Evolutionary conservation across 2,113 vertebrate species (phyloP).

Genomic region (Embiotoca jacksoni): DNA sequence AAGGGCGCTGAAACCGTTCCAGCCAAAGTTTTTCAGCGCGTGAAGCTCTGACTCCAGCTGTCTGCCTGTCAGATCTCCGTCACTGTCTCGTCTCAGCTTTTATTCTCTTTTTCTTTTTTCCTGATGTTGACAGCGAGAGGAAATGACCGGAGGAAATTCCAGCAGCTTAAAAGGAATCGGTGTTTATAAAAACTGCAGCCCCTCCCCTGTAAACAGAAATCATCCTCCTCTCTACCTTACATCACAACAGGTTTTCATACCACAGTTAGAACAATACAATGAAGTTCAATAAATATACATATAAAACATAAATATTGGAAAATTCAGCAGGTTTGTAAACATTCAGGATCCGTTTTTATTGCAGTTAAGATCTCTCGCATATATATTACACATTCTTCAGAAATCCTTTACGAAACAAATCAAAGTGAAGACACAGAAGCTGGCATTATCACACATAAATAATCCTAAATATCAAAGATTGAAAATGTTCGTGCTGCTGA

Average conservation of each 20-base stretch:
- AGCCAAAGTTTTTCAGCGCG: background rate
- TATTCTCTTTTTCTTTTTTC: slow-evolving; percentile 8
- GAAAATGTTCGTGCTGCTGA: background rate
- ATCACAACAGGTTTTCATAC: no score
- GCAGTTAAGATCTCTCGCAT: background rate
- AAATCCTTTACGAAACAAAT: slow-evolving; percentile 1
- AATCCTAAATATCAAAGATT: background rate
- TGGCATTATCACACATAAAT: background rate
- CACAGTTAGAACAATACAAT: background rate
- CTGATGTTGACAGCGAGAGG: slow-evolving; percentile 48
- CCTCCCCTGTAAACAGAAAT: slow-evolving; percentile 30
- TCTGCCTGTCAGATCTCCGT: no score
- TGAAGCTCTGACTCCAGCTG: background rate
- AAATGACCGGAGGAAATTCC: slow-evolving; percentile 73
- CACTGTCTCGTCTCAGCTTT: background rate
- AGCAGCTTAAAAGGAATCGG: slow-evolving; percentile 30
- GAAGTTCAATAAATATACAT: background rate
- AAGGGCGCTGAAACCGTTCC: background rate
- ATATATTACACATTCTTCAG: no score
- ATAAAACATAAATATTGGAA: background rate
- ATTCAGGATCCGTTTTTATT: slow-evolving; percentile 26
- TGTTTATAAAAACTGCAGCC: slow-evolving; percentile 42
- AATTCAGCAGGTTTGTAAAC: background rate
- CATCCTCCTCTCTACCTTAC: background rate
- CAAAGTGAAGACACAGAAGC: background rate